phyloP scores from a whole-genome alignment of 2,888 invertebrate genomes.

The Rhopalosiphum nymphaeae region DNA sequence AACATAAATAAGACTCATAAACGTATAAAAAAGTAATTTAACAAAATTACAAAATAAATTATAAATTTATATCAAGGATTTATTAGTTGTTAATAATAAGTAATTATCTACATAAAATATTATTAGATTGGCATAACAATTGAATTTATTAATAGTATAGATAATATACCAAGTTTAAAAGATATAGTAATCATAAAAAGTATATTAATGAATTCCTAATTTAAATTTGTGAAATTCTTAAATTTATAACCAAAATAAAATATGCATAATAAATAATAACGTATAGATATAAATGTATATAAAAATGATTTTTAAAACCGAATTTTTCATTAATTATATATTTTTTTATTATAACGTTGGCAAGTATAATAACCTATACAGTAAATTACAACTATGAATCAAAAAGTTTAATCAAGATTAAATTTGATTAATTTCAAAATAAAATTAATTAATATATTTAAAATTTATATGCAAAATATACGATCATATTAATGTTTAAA shows the following conservation, averaged over 20 bases:
- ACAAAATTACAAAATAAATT: not conserved
- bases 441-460: not conserved
- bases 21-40: not conserved
- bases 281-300: too few species aligned
- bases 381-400: not conserved
- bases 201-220: not conserved
- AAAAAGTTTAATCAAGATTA: not conserved
- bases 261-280: not conserved
- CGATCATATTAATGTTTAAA: not conserved
- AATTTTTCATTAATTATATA: not conserved
- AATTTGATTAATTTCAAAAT: not conserved
- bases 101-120: not conserved
- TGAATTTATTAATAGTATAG: not conserved
- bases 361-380: not conserved
- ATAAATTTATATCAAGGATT: not conserved
- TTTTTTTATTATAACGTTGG: not conserved
- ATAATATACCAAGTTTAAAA: not conserved
- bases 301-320: not conserved
- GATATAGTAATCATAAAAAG: not conserved
- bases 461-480: not conserved
- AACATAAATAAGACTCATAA: not conserved
- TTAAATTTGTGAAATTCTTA: not conserved
- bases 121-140: not conserved
- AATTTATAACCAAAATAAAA: not conserved
- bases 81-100: not conserved